Base-by-base conservation (phyloP, 2,888 invertebrate species). In the Trichopria drosophilae region DNA sequence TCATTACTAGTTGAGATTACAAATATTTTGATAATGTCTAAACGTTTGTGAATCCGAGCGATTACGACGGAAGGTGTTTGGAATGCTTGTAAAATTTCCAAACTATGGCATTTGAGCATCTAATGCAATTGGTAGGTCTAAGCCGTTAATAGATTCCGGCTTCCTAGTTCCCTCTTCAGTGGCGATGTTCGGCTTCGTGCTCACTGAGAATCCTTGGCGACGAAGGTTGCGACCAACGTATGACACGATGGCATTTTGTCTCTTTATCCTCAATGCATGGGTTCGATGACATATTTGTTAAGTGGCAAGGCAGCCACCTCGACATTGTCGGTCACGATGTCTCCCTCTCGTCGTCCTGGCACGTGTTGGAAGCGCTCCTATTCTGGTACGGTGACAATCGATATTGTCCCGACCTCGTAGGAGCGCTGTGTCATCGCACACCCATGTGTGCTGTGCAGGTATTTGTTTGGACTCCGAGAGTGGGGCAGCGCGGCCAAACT, bases 241-340 rank as follows among this genome's bases (percentile, higher is more conserved):
- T 6, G 50, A 28, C 6, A 53, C 55, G 4, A 66, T 49, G 3
- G 62, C 67, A 7, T 71, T 57, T 24, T 76, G 73, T 9, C 73
- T 57, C 20, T 57, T 24, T 1, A 72, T 57, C 4, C 69, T 51
- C n/a, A 63, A 66, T 57, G 64, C 66, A 48, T 74, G 71, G 1
- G 72, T 72, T 15, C 68, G 24, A 13, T 52, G 46, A 52, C 71
- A 71, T 15, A 53, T 51, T 35, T 73, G 72, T 22, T 58, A n/a
- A n/a, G n/a, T n/a, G n/a, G n/a, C n/a, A n/a, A n/a, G n/a, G n/a
- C 57, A 58, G 0, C 55, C 57, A 3, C 34, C 55, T 7, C 55
- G 12, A 6, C 58, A 58, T n/a, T 4, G 16, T 13, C 50, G 23
- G 3, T 53, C 50, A 1, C 3, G 18, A 2, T 6, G 5, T 1